Conservation (phyloP, 2,113 vertebrate genomes). For the Pedionomus torquatus region DNA sequence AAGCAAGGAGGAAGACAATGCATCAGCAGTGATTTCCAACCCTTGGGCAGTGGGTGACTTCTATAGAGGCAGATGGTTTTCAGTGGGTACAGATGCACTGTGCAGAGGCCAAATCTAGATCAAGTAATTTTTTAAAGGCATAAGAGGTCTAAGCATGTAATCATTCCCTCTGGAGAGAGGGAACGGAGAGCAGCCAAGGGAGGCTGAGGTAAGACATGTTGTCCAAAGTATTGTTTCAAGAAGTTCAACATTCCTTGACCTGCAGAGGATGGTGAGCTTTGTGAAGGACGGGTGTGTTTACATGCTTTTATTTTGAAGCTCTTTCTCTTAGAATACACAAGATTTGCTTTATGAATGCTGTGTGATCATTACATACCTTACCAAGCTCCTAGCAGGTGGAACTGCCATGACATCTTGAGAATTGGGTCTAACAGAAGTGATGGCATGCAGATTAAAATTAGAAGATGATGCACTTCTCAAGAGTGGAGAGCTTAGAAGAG, state of each 20-base stretch:
- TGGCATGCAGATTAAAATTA: background rate
- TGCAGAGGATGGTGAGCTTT: background rate
- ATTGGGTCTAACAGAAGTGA: background rate
- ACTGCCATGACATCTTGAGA: background rate
- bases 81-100: background rate
- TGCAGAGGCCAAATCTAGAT: background rate
- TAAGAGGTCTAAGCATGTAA: background rate
- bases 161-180: background rate
- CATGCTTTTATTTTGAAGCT: background rate
- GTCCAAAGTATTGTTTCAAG: background rate
- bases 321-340: background rate
- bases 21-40: background rate
- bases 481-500: background rate
- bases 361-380: background rate
- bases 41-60: background rate
- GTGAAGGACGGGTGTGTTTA: background rate
- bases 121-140: background rate
- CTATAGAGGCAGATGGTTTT: background rate
- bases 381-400: background rate
- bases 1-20: background rate
- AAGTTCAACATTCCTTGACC: background rate
- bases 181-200: background rate
- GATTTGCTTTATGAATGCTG: background rate
- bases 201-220: background rate
- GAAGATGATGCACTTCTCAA: background rate